Percentiles rank a stretch among this genome's conserved stretches.
These are phyloP conservation scores for Calidris pugnax DNA, from an alignment of 2,113 vertebrate genomes.

Conservation along the genomic window DNA sequence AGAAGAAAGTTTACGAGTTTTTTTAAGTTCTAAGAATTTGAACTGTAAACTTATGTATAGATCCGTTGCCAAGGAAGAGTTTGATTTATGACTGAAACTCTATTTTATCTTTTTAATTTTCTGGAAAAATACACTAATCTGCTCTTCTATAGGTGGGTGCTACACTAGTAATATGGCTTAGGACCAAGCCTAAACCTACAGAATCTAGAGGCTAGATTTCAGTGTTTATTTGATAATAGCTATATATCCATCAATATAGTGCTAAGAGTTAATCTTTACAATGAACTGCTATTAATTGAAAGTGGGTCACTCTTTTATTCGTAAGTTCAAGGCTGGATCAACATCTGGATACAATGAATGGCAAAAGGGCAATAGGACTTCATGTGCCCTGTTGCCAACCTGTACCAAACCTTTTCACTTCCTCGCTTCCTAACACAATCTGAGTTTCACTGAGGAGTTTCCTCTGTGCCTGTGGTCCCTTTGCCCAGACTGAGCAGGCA, in stretches of 20 bases:
- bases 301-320: background rate
- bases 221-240: background rate
- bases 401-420: background rate
- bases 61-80: accelerated
- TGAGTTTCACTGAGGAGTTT: background rate
- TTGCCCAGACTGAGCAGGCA: background rate
- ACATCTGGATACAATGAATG: background rate
- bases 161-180: background rate
- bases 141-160: background rate
- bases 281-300: background rate
- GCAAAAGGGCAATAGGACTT: background rate
- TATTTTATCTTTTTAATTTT: background rate
- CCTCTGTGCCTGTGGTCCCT: background rate
- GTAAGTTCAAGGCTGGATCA: background rate
- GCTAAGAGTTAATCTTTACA: background rate
- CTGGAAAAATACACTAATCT: background rate
- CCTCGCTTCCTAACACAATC: accelerated
- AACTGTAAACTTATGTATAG: background rate
- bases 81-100: background rate
- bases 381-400: background rate
- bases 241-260: background rate
- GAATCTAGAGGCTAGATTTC: background rate
- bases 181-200: background rate
- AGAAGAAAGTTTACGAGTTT: background rate
- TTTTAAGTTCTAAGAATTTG: background rate